Percentiles rank a stretch among this genome's conserved stretches.
Conservation (phyloP, 2,888 invertebrate genomes). For the Drosophila nr. medialis region DNA sequence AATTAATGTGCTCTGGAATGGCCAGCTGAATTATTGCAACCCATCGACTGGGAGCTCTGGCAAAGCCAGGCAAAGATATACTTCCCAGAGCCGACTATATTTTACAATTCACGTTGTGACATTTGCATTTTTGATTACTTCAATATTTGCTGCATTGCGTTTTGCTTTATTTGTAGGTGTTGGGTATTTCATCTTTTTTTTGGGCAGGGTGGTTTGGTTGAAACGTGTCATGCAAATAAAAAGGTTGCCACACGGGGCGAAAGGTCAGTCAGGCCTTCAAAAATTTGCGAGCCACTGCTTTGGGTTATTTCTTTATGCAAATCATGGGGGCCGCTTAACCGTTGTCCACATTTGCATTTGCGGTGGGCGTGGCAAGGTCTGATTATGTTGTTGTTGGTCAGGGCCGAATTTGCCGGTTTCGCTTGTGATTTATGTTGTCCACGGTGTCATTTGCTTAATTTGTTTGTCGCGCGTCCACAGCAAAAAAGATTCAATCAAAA, state of each 20-base stretch:
- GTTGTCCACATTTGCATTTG: constrained; percentile 19
- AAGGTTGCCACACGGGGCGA: constrained; percentile 27
- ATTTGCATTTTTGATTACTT: constrained; percentile 76
- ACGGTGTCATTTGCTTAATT: constrained; percentile 59
- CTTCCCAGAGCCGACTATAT: constrained; percentile 3
- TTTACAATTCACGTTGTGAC: constrained; percentile 65
- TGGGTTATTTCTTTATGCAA: constrained; percentile 68
- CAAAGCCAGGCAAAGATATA: neutral
- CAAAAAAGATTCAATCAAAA: constrained; percentile 49
- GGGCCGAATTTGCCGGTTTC: neutral
- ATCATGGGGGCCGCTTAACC: constrained; percentile 43
- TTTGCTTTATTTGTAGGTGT: constrained; percentile 40
- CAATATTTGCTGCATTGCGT: constrained; percentile 64
- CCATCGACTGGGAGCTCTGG: neutral
- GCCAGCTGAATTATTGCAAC: constrained; percentile 51
- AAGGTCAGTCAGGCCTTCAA: constrained; percentile 58
- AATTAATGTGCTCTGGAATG: constrained; percentile 42
- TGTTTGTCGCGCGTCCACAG: constrained; percentile 37
- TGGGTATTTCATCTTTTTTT: constrained; percentile 14
- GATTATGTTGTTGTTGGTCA: constrained; percentile 35
- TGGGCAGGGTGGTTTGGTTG: constrained; percentile 21
- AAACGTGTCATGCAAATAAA: constrained; percentile 72
- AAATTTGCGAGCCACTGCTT: constrained; percentile 31
- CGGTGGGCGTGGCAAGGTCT: constrained; percentile 37
- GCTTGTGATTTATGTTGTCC: constrained; percentile 28